Evolutionary conservation across 1,140 invertebrate species (phyloP), one percentile per base, ranked within the genome.

Genomic region (Trachymyrmex septentrionalis): DNA sequence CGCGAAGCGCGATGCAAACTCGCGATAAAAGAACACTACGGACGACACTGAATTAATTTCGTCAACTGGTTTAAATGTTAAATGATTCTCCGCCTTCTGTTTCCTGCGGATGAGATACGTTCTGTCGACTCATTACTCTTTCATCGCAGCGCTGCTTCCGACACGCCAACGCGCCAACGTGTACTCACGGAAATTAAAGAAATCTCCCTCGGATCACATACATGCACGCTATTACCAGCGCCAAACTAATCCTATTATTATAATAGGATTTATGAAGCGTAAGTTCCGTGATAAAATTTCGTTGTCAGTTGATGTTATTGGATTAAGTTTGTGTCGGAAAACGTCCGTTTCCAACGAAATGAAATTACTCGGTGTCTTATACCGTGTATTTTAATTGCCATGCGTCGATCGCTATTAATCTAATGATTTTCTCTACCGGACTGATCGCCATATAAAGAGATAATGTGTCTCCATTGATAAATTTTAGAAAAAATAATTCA

Each of bases 151-250:
- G 48, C 27, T 57, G 21, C 48, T 69, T 55, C 48, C 78, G 78
- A 57, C 24, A 57, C 55, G 55, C 55, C 55, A 57, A 57, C 55
- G 55, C 55, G 55, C 55, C 19, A 67, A 16, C 53, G 78, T 71
- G 48, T 57, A 81, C 50, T 71, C 21, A 59, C 50, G 78, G 66
- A 71, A 81, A 81, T 81, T 81, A 81, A 81, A 48, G 30, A 71
- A 69, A 71, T 81, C 78, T 59, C 16, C n/a, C 50, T 44, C 16
- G 34, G 16, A 81, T 71, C 64, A 27, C 78, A 38, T 30, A 71
- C 30, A 81, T 24, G 34, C 64, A 38, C n/a, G 27, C 48, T 53
- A 38, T 81, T 81, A 81, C 30, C 5, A 81, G 34, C 50, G 34
- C 34, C 30, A 21, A 57, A 71, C 21, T 71, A 81, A 81, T 81